phyloP scores from a whole-genome alignment of 2,113 vertebrate genomes.

The Lutjanus erythropterus region DNA sequence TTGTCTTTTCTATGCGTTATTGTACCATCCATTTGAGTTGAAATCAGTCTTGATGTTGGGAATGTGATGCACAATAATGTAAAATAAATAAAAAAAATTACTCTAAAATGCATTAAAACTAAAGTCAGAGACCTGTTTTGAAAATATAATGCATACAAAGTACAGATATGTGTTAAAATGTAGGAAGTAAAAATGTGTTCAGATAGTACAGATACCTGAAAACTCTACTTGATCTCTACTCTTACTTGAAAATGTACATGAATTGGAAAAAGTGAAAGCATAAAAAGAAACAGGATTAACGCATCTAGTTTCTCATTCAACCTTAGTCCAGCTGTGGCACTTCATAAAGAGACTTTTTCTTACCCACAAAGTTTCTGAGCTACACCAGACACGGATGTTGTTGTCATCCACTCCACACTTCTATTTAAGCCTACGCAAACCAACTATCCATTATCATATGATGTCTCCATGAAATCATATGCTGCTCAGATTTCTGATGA shows the following conservation, averaged over 20 bases:
- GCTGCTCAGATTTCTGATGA: conserved; percentile 21
- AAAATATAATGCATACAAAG: no score
- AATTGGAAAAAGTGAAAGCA: conserved; percentile 6
- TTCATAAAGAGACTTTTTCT: conserved; percentile 21
- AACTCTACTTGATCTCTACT: background rate
- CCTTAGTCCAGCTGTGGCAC: conserved; percentile 11
- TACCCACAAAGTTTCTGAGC: conserved; percentile 26
- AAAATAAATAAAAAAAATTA: no score
- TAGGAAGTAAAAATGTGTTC: no score
- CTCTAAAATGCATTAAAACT: no score
- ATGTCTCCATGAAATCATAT: conserved; percentile 69
- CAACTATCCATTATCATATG: conserved; percentile 62
- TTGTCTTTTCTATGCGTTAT: no score
- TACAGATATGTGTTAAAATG: no score
- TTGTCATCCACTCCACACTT: conserved; percentile 43
- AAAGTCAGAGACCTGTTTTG: no score
- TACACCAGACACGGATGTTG: conserved; percentile 55
- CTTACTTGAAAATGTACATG: conserved; percentile 1
- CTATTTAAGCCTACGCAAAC: conserved; percentile 62
- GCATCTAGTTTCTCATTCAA: conserved; percentile 5
- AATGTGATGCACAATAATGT: no score
- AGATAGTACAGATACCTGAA: no score
- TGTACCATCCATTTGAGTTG: no score
- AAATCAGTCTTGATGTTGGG: no score
- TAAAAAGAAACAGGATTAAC: conserved; percentile 8